These are phyloP conservation scores for Prunella strophiata DNA, from an alignment of 2,797 vertebrate species.

Conservation along the genomic window DNA sequence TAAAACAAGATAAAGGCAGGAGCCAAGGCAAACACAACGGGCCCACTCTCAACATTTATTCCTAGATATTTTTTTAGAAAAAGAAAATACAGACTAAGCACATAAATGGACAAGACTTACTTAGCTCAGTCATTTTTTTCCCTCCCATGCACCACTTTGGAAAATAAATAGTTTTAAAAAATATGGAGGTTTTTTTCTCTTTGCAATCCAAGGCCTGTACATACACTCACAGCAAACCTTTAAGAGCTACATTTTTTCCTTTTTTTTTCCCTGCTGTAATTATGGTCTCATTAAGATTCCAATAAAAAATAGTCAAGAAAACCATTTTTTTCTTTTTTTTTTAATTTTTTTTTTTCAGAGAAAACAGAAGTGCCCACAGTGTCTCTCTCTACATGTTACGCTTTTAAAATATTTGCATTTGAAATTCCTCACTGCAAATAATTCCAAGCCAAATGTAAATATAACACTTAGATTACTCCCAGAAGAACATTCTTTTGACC, in stretches of 20 bases:
- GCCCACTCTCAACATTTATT: slow-evolving; percentile 23
- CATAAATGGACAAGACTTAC: slow-evolving; percentile 61
- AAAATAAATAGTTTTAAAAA: slow-evolving; percentile 62
- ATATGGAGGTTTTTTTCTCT: background rate
- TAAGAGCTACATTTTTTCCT: slow-evolving; percentile 60
- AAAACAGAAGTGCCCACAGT: slow-evolving; percentile 80
- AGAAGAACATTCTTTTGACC: slow-evolving; percentile 78
- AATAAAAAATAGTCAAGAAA: slow-evolving; percentile 76
- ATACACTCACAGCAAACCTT: slow-evolving; percentile 63
- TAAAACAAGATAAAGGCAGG: slow-evolving; percentile 40
- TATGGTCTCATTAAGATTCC: slow-evolving; percentile 80
- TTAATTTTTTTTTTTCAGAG: slow-evolving; percentile 26
- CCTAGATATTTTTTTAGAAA: slow-evolving; percentile 44
- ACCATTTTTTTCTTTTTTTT: background rate
- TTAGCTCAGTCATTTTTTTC: slow-evolving; percentile 58
- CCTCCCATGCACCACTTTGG: slow-evolving; percentile 46
- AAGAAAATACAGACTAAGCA: slow-evolving; percentile 71
- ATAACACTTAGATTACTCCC: slow-evolving; percentile 82
- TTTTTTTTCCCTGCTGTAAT: slow-evolving; percentile 66
- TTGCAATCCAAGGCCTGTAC: slow-evolving; percentile 6
- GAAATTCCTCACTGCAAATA: slow-evolving; percentile 82
- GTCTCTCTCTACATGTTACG: slow-evolving; percentile 74
- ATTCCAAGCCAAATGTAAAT: slow-evolving; percentile 83
- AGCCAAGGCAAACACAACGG: slow-evolving; percentile 44
- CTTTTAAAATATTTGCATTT: slow-evolving; percentile 84